phyloP scores from a whole-genome alignment of 2,113 vertebrate genomes.

The Percopsis transmontana region DNA sequence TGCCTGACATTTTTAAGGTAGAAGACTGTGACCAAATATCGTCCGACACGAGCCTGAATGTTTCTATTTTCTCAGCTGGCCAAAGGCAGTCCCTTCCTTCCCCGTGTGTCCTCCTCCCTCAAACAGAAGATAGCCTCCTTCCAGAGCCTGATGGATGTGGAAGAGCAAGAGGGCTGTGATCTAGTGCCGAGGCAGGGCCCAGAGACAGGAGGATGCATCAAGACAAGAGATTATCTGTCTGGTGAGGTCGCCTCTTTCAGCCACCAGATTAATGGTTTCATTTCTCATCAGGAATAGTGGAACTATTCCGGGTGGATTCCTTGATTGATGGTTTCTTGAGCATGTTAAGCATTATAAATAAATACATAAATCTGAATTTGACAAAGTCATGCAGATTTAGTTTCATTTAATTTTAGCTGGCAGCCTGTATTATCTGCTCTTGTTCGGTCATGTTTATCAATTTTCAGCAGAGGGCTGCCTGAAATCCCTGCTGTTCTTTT shows the following conservation, averaged over 20 bases:
- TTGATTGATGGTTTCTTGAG: constrained; percentile 45
- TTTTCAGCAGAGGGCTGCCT: neutral
- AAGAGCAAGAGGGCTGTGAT: constrained; percentile 61
- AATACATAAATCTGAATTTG: constrained; percentile 28
- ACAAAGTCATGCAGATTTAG: constrained; percentile 27
- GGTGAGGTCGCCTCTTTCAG: constrained; percentile 61
- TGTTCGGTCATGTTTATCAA: constrained; percentile 16
- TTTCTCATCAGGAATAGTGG: constrained; percentile 28
- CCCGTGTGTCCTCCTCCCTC: constrained; percentile 65
- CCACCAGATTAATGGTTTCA: constrained; percentile 58
- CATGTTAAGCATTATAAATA: constrained; percentile 31
- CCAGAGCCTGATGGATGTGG: constrained; percentile 73
- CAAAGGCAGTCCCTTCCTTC: constrained; percentile 58
- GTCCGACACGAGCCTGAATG: constrained; percentile 33
- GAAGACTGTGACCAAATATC: constrained; percentile 31
- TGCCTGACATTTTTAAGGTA: constrained; percentile 16
- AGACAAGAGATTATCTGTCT: constrained; percentile 64
- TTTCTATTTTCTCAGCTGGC: constrained; percentile 58
- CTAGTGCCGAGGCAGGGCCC: constrained; percentile 39
- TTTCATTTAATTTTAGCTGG: constrained; percentile 23
- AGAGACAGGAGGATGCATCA: constrained; percentile 58
- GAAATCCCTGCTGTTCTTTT: constrained; percentile 21
- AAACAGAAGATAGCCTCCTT: constrained; percentile 79
- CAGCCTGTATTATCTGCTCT: constrained; percentile 1
- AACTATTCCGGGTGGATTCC: constrained; percentile 37